A percentile compares a stretch with the other conserved stretches of the same genome.
Evolutionary conservation across 2,888 invertebrate genomes (phyloP).

Genomic region (Stenolophus ochropezus): DNA sequence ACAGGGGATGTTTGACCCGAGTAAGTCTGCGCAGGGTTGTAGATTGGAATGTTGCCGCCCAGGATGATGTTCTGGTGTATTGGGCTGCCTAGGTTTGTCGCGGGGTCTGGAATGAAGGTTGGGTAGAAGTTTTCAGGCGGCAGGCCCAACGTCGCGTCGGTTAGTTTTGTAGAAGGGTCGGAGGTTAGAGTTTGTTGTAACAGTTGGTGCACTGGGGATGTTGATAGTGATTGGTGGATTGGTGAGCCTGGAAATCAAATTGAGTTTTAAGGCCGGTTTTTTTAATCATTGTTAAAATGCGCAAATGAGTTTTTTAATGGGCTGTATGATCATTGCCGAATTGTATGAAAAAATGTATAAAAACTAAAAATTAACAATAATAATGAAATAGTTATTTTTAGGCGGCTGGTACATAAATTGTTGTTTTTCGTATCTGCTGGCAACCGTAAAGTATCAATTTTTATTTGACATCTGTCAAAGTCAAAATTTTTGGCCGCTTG

Average conservation of each 20-base stretch:
- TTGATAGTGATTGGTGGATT: conserved; percentile 75
- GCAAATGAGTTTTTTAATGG: too few species aligned
- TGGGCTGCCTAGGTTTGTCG: conserved; percentile 67
- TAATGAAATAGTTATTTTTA: too few species aligned
- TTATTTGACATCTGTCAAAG: too few species aligned
- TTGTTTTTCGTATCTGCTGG: too few species aligned
- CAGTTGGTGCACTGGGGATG: conserved; percentile 79
- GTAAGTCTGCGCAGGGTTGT: conserved; percentile 68
- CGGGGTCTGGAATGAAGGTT: conserved; percentile 62
- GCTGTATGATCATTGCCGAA: too few species aligned
- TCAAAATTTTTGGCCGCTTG: too few species aligned
- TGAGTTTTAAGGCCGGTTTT: too few species aligned
- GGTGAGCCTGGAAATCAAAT: conserved; percentile 75
- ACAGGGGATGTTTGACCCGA: conserved; percentile 66
- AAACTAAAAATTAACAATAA: too few species aligned
- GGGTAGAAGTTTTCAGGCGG: conserved; percentile 59
- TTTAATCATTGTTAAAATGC: too few species aligned
- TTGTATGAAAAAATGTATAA: too few species aligned
- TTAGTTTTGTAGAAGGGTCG: conserved; percentile 60
- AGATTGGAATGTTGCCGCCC: conserved; percentile 67
- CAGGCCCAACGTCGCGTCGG: conserved; percentile 67
- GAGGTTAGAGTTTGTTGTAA: conserved; percentile 58
- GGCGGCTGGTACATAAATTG: too few species aligned
- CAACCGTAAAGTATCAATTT: too few species aligned
- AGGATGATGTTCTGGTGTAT: conserved; percentile 67